Evolutionary conservation across 2,797 vertebrate species (phyloP), one percentile per base, ranked within the genome.

Genomic region (Coreius guichenoti): DNA sequence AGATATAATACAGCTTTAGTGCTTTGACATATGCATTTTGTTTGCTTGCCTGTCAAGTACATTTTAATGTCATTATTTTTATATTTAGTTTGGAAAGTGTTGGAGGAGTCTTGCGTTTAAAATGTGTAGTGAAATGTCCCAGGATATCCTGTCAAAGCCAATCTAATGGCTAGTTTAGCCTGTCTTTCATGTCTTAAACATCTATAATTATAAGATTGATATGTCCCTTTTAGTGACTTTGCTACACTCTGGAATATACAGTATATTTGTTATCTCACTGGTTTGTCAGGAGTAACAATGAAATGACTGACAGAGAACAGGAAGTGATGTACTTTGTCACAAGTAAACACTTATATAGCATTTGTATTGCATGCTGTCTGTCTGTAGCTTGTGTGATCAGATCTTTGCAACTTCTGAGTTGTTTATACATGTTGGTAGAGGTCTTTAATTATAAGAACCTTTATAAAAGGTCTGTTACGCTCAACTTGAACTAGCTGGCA

Each of bases 401-500:
- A 70, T 6, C 80, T 39, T 70, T 72, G 8, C 6, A 54, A 14
- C 80, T 39, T 36, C 9, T 29, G 43, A 51, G 45, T 39, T 83
- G 72, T 68, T 77, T 26, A 39, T 68, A 51, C 70, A 39, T 68
- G 70, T 76, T 63, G 51, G 17, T 70, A 31, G 26, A 67, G 23
- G 31, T 8, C 43, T 67, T 81, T 39, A 33, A 54, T 81, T 26
- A 21, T 12, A 33, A 65, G 21, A 23, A 26, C 6, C 1, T 83
- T 51, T 23, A 39, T 67, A 63, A 74, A 49, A 49, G n/a, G 58
- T 21, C 4, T n/a, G 5, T 76, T 29, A 26, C 7, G 12, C 4
- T 1, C 56, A 14, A 26, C 5, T 3, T n/a, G 7, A 23, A 75
- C 61, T 43, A 45, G 9, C 17, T 82, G 65, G 56, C 29, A 54